Conservation (phyloP, 2,888 invertebrate genomes). For the Galerucella pusilla region DNA sequence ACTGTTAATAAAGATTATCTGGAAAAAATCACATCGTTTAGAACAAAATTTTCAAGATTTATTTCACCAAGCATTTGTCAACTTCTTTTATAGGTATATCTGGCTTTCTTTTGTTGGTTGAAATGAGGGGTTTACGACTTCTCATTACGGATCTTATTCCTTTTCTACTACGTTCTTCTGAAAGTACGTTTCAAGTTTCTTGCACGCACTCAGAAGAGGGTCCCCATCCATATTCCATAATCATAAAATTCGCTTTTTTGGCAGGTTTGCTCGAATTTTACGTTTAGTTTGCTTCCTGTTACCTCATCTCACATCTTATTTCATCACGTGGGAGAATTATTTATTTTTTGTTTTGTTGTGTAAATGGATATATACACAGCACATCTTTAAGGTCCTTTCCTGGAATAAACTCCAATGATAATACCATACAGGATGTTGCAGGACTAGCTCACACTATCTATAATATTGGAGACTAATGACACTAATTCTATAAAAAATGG, state of each 20-base stretch:
- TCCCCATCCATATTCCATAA: constrained; percentile 26
- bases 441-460: too few relatives aligned
- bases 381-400: background rate
- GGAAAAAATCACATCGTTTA: background rate
- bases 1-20: background rate
- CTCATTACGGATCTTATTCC: constrained; percentile 18
- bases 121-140: constrained; percentile 14
- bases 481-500: too few relatives aligned
- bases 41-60: background rate
- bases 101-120: background rate
- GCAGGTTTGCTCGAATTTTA: constrained; percentile 24
- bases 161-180: background rate
- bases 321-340: constrained; percentile 18
- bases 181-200: constrained; percentile 16
- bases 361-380: background rate
- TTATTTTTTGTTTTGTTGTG: constrained; percentile 17
- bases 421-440: background rate
- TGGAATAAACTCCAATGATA: background rate
- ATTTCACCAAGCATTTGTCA: background rate
- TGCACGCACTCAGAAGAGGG: constrained; percentile 7
- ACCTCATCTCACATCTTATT: background rate
- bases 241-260: constrained; percentile 27
- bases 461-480: background rate
- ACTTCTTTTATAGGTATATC: constrained; percentile 6
- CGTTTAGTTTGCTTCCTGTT: constrained; percentile 13